phyloP scores from a whole-genome alignment of 1,140 invertebrate species.

The Drosophila melanica region DNA sequence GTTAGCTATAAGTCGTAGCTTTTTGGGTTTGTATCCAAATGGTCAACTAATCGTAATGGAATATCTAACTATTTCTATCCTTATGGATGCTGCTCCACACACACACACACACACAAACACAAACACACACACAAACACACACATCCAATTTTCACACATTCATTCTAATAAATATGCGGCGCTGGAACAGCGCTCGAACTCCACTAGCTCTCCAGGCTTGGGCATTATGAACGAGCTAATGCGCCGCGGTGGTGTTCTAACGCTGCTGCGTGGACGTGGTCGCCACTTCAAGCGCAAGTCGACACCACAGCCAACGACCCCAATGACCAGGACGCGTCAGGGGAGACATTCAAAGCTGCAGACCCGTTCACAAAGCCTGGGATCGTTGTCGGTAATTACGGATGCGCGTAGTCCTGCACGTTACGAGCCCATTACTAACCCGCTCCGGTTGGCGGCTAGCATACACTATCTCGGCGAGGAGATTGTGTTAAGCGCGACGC shows the following conservation, averaged over 20 bases:
- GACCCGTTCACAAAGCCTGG: conserved; percentile 78
- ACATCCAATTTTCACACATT: conserved; percentile 23
- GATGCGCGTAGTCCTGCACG: conserved; percentile 68
- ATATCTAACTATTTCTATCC: conserved; percentile 37
- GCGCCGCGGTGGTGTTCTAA: conserved; percentile 77
- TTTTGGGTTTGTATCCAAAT: conserved; percentile 30
- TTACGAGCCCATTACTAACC: conserved; percentile 82
- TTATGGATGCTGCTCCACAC: conserved; percentile 55
- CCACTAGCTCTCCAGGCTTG: conserved; percentile 74
- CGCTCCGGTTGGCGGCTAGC: conserved; percentile 74
- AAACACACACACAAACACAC: conserved; percentile 20
- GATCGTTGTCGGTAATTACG: conserved; percentile 83
- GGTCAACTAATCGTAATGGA: conserved; percentile 40
- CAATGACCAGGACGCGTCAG: conserved; percentile 59
- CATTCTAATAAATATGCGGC: conserved; percentile 20
- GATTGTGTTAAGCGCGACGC: conserved; percentile 41
- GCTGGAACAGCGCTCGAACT: conserved; percentile 66
- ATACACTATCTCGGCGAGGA: conserved; percentile 70
- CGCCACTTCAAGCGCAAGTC: conserved; percentile 80
- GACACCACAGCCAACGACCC: conserved; percentile 74
- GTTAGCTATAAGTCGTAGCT: conserved; percentile 40
- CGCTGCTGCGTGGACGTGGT: conserved; percentile 69
- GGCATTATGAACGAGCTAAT: conserved; percentile 78
- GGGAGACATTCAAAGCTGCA: conserved; percentile 71
- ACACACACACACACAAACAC: conserved; percentile 25